These are phyloP conservation scores for Diadema setosum DNA, from an alignment of 35 echinoderm and acorn worm genomes.

Conservation along the genomic window DNA sequence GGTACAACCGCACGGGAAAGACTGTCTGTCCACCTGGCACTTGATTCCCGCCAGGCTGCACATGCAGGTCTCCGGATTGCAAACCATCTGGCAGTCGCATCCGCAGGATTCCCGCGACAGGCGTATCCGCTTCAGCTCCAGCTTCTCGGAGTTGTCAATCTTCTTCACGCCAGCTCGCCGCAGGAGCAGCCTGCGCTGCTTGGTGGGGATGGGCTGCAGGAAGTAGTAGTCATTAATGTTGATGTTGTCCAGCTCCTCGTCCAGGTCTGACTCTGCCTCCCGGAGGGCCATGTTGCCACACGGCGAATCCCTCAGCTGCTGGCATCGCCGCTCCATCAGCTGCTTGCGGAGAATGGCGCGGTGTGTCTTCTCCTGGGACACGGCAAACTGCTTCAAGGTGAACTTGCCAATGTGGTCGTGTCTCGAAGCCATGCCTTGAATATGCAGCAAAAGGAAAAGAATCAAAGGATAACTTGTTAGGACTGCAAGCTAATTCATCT, in stretches of 20 bases:
- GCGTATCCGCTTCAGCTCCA: conserved; percentile 88
- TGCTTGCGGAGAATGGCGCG: conserved; percentile 63
- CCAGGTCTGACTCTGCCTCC: conserved; percentile 69
- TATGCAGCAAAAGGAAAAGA: neutral
- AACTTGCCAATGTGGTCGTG: conserved; percentile 75
- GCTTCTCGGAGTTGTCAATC: conserved; percentile 90
- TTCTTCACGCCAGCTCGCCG: conserved; percentile 78
- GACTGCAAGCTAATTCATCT: too few relatives aligned
- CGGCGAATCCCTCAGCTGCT: conserved; percentile 57
- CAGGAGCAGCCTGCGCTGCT: conserved; percentile 70
- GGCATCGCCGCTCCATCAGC: conserved; percentile 56
- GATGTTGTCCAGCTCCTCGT: conserved; percentile 79
- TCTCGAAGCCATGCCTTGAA: conserved; percentile 77
- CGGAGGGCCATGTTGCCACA: neutral
- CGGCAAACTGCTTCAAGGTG: conserved; percentile 52
- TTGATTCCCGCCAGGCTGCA: conserved; percentile 90
- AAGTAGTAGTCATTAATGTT: conserved; percentile 94
- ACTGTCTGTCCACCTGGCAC: conserved; percentile 92
- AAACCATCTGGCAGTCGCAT: conserved; percentile 78
- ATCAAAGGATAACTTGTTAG: neutral
- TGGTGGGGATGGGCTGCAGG: conserved; percentile 91
- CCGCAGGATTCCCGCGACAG: conserved; percentile 87
- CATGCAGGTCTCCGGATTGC: conserved; percentile 84
- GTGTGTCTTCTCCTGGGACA: conserved; percentile 69
- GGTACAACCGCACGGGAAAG: conserved; percentile 93